Base-by-base conservation (phyloP, 2,797 vertebrate species). In the Coilia nasus region DNA sequence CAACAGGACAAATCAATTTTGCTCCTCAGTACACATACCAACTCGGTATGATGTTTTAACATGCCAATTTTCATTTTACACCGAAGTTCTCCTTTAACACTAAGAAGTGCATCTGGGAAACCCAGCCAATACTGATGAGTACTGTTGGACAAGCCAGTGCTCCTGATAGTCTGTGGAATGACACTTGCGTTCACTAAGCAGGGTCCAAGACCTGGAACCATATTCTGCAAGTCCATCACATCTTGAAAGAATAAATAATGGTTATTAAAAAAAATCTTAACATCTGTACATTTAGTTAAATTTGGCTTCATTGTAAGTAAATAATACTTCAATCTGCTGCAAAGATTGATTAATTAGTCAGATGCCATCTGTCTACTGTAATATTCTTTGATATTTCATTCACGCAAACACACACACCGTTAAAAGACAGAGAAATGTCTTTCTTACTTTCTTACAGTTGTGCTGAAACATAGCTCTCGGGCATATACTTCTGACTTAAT, bases 41-140 rank as follows among this genome's bases (percentile, higher is more conserved):
- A n/a, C n/a, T n/a, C n/a, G n/a, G n/a, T n/a, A n/a, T n/a, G n/a
- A n/a, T n/a, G n/a, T n/a, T n/a, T n/a, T n/a, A n/a, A n/a, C n/a
- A n/a, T n/a, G n/a, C n/a, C n/a, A n/a, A n/a, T n/a, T n/a, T n/a
- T n/a, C n/a, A n/a, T n/a, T n/a, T n/a, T n/a, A n/a, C n/a, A n/a
- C n/a, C n/a, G n/a, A n/a, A n/a, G n/a, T n/a, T n/a, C n/a, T n/a
- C n/a, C n/a, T n/a, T n/a, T n/a, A n/a, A n/a, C n/a, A n/a, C n/a
- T n/a, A n/a, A n/a, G n/a, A n/a, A n/a, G n/a, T n/a, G n/a, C n/a
- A n/a, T n/a, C n/a, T n/a, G n/a, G n/a, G n/a, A n/a, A n/a, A n/a
- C n/a, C n/a, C n/a, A n/a, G n/a, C n/a, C 14, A 75, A 75, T 35
- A 75, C 67, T 75, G 28, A 75, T 75, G 25, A 75, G 67, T 17